Evolutionary conservation across 2,888 invertebrate genomes (phyloP).

Genomic region (Synergus gifuensis): DNA sequence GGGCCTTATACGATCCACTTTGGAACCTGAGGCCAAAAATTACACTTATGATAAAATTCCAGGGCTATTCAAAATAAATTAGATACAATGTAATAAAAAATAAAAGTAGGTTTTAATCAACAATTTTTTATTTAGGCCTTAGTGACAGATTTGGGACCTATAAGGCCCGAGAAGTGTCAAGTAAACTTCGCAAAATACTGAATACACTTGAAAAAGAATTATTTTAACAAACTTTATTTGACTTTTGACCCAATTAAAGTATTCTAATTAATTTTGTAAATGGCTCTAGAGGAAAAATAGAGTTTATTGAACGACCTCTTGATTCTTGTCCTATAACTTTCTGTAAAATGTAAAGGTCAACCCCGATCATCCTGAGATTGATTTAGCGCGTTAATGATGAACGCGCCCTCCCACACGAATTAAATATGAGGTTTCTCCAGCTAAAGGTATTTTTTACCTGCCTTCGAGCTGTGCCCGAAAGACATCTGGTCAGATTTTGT

Average conservation of each 20-base stretch:
- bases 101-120: no score
- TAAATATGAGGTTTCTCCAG: conserved; percentile 42
- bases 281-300: no score
- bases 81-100: no score
- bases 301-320: background rate
- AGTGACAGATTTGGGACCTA: background rate
- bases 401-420: conserved; percentile 65
- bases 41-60: no score
- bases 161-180: background rate
- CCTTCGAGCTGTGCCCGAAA: conserved; percentile 49
- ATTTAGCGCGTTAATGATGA: conserved; percentile 74
- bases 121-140: no score
- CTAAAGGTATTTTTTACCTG: conserved; percentile 54
- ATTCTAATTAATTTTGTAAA: no score
- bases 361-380: conserved; percentile 61
- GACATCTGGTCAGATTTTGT: conserved; percentile 77
- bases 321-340: background rate
- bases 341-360: conserved; percentile 13
- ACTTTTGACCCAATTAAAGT: no score
- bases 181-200: no score
- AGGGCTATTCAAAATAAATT: no score
- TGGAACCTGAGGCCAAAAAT: no score
- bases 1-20: no score
- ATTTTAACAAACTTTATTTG: background rate
- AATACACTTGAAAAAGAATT: background rate